phyloP scores from a whole-genome alignment of 2,797 vertebrate genomes.

The Aulostomus chinensis region DNA sequence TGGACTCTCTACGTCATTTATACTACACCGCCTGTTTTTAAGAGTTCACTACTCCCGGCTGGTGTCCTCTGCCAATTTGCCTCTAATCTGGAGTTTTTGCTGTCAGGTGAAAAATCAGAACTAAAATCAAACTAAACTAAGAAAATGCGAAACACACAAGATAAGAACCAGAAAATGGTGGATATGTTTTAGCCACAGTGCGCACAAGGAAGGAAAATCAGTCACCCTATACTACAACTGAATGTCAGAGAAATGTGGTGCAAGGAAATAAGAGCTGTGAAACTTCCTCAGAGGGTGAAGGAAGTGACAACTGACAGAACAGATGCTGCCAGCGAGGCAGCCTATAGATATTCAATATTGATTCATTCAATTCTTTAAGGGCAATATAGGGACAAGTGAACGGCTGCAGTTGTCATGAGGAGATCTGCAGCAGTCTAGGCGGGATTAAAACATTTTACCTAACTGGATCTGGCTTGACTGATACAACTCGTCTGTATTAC shows the following conservation, averaged over 20 bases:
- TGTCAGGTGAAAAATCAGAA: too few species aligned
- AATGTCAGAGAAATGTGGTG: slow-evolving; percentile 46
- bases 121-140: too few species aligned
- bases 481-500: slow-evolving; percentile 13
- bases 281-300: slow-evolving; percentile 58
- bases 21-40: too few species aligned
- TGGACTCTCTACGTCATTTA: too few species aligned
- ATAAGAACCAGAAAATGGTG: not conserved
- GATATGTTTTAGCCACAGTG: not conserved
- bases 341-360: slow-evolving; percentile 66
- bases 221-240: slow-evolving; percentile 19
- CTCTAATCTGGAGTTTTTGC: too few species aligned
- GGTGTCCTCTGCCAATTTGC: too few species aligned
- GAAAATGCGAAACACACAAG: too few species aligned
- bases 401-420: slow-evolving; percentile 52
- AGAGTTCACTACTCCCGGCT: too few species aligned
- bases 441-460: slow-evolving; percentile 48
- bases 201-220: slow-evolving; percentile 2
- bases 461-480: slow-evolving; percentile 41
- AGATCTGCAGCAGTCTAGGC: slow-evolving; percentile 41
- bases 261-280: slow-evolving; percentile 68
- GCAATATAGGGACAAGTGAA: slow-evolving; percentile 36
- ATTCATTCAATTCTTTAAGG: slow-evolving; percentile 59
- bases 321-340: slow-evolving; percentile 54
- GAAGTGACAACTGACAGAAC: slow-evolving; percentile 71